These are phyloP conservation scores for Paramisgurnus dabryanus DNA, from an alignment of 2,113 vertebrate genomes.

Conservation along the genomic window DNA sequence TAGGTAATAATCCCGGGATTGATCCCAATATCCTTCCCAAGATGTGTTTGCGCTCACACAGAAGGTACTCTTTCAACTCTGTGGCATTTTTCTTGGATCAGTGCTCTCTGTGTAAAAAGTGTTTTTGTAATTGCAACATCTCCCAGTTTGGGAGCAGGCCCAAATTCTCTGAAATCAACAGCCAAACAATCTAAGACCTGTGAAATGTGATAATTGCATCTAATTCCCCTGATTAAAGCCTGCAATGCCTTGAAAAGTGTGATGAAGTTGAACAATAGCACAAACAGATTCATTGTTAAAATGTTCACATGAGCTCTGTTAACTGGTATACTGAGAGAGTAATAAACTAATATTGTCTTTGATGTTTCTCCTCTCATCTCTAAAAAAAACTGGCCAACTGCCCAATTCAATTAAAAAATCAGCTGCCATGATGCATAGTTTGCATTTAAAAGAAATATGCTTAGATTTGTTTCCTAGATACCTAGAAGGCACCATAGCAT, in stretches of 20 bases:
- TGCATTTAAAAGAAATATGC: not conserved
- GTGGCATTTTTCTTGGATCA: too few species aligned
- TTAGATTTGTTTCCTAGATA: too few species aligned
- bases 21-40: too few species aligned
- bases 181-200: not conserved
- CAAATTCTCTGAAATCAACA: not conserved
- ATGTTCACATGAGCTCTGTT: not conserved
- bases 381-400: not conserved
- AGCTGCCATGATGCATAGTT: not conserved
- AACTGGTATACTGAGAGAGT: not conserved
- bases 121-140: not conserved
- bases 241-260: not conserved
- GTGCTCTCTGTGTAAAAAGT: not conserved
- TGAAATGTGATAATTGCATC: conserved; percentile 12
- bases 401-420: not conserved
- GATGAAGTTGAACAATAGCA: not conserved
- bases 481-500: too few species aligned
- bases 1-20: too few species aligned
- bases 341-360: not conserved
- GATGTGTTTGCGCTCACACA: too few species aligned
- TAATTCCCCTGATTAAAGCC: not conserved
- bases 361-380: not conserved
- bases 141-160: not conserved
- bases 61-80: too few species aligned
- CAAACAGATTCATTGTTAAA: not conserved